phyloP scores from a whole-genome alignment of 2,797 vertebrate species.

The Melanotaenia nigrans region DNA sequence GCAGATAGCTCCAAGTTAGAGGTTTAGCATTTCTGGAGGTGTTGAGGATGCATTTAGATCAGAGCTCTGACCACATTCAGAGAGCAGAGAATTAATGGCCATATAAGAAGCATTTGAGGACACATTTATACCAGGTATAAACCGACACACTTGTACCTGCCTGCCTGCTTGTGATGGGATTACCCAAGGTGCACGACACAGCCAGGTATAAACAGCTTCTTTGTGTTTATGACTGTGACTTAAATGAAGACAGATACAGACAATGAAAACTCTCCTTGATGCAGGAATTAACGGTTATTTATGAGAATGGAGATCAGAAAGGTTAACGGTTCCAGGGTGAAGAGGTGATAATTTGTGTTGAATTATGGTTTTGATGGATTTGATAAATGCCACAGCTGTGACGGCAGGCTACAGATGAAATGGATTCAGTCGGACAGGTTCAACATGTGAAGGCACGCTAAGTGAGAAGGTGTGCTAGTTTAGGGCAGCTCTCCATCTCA shows the following conservation, averaged over 20 bases:
- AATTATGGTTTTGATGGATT: not conserved
- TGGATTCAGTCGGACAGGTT: not conserved
- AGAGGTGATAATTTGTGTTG: not conserved
- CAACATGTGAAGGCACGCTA: conserved; percentile 16
- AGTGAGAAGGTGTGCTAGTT: conserved; percentile 33
- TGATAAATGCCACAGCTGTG: conserved; percentile 13
- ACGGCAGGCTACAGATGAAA: conserved; percentile 12
- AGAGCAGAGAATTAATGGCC: not conserved
- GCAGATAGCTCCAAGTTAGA: not conserved
- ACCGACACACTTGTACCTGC: not conserved
- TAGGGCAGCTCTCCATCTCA: conserved; percentile 40
- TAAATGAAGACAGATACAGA: not conserved
- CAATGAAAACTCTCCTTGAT: not conserved
- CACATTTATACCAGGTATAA: not conserved
- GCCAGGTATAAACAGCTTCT: not conserved
- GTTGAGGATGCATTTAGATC: not conserved
- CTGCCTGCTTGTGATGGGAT: not conserved
- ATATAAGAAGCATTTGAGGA: not conserved
- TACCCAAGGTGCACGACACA: not conserved
- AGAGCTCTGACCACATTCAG: not conserved
- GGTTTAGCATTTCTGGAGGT: not conserved
- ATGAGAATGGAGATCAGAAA: conserved; percentile 8
- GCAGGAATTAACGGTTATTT: not conserved
- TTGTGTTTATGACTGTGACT: not conserved
- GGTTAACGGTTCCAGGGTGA: conserved; percentile 12